Evolutionary conservation across 2,888 invertebrate species (phyloP).

Genomic region (Phengaris alcon): DNA sequence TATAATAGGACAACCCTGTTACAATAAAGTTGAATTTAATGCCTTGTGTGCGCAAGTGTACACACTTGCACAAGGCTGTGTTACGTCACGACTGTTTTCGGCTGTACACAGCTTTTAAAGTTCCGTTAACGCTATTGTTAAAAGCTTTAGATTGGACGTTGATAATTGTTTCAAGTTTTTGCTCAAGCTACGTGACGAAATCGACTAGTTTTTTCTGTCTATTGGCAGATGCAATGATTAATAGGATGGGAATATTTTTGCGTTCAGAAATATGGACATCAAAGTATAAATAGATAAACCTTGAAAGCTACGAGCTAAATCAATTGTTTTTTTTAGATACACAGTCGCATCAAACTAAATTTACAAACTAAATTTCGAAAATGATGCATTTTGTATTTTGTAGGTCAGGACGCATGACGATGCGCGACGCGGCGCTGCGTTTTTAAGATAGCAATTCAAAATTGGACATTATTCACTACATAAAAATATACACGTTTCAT

Average conservation of each 20-base stretch:
- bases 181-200: neutral
- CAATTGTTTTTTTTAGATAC: too few relatives aligned
- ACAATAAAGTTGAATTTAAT: neutral
- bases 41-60: conserved; percentile 30
- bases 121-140: conserved; percentile 30
- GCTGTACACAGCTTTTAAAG: conserved; percentile 29
- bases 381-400: too few relatives aligned
- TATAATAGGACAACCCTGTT: neutral
- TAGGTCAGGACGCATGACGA: too few relatives aligned
- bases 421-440: too few relatives aligned
- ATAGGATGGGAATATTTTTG: neutral
- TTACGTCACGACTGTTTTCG: conserved; percentile 40
- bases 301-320: too few relatives aligned
- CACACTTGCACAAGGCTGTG: conserved; percentile 43
- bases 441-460: too few relatives aligned
- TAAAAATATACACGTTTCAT: too few relatives aligned
- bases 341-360: too few relatives aligned
- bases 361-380: too few relatives aligned
- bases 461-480: too few relatives aligned
- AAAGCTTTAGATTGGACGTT: conserved; percentile 25
- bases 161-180: conserved; percentile 24
- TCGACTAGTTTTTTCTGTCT: neutral
- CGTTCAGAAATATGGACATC: neutral
- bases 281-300: too few relatives aligned
- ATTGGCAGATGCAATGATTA: neutral